Conservation (phyloP, 2,888 invertebrate genomes). For the Melinaea menophilus region DNA sequence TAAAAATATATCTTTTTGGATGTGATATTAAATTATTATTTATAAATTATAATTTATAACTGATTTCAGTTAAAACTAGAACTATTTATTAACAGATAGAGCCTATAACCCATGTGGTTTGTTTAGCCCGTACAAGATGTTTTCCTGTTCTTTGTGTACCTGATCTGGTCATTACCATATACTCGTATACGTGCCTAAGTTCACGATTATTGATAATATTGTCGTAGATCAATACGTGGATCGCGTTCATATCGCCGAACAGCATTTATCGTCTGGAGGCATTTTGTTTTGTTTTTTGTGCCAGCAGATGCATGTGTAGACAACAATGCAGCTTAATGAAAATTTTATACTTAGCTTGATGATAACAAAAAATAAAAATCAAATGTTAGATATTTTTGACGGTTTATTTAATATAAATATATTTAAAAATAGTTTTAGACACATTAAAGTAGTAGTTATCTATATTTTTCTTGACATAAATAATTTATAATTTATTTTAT, state of each 20-base stretch:
- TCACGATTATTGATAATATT: constrained; percentile 55
- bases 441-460: no score
- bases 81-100: constrained; percentile 8
- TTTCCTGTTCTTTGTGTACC: constrained; percentile 65
- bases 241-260: constrained; percentile 37
- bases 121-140: constrained; percentile 42
- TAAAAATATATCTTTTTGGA: no score
- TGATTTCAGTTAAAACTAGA: no score
- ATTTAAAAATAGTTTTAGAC: no score
- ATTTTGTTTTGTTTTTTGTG: constrained; percentile 14
- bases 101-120: constrained; percentile 35
- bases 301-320: neutral
- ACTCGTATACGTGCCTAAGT: constrained; percentile 50
- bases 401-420: no score
- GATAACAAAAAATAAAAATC: no score
- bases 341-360: neutral
- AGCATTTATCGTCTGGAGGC: constrained; percentile 20
- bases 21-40: no score
- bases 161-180: constrained; percentile 48
- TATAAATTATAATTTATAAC: no score
- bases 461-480: no score
- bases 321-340: neutral
- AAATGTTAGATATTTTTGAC: no score
- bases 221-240: constrained; percentile 49
- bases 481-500: no score